Base-by-base conservation (phyloP, 2,113 vertebrate species). In the Myiozetetes cayanensis region DNA sequence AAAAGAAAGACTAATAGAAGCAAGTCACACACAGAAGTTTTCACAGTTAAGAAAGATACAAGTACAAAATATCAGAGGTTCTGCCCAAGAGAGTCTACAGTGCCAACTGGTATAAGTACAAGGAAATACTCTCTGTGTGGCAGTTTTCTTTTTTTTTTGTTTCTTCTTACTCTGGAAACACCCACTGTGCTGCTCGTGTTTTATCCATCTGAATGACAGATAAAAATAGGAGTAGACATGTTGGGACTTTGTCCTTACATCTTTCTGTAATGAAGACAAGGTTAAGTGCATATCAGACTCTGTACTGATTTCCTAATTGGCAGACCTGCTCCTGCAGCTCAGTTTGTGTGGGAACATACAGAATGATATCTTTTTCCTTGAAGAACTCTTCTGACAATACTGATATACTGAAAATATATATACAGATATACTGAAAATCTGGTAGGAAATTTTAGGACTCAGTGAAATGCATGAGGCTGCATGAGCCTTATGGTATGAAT, bases 61-160 rank as follows among this genome's bases (percentile, higher is more conserved):
- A 91, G 59, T 58, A 89, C 39, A 77, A 90, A 89, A 74, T 82
- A 91, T 59, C 61, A 90, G 79, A 93, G 33, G 28, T 96, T 92
- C 56, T 93, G 56, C 77, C 67, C 63, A 95, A 89, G n/a, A 67
- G n/a, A 84, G 30, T 52, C 71, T 71, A 50, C 37, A 27, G 12
- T 93, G 80, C 77, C 87, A 96, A 31, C 56, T 81, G 74, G 88
- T 56, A 14, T 83, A 93, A 85, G 78, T 56, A 72, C 52, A 91
- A 95, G 53, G 16, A 94, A 95, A 94, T 90, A 76, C 35, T 92
- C 15, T 62, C 53, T 76, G 30, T 44, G 37, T 56, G 30, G 46
- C 46, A 88, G 43, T 89, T 78, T 92, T 88, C 24, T 86, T 88
- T 89, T 90, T 90, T 71, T 77, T 90, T 95, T 94, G 39, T 92